Evolutionary conservation across 2,797 vertebrate species (phyloP).

Genomic region (Meda fulgida): DNA sequence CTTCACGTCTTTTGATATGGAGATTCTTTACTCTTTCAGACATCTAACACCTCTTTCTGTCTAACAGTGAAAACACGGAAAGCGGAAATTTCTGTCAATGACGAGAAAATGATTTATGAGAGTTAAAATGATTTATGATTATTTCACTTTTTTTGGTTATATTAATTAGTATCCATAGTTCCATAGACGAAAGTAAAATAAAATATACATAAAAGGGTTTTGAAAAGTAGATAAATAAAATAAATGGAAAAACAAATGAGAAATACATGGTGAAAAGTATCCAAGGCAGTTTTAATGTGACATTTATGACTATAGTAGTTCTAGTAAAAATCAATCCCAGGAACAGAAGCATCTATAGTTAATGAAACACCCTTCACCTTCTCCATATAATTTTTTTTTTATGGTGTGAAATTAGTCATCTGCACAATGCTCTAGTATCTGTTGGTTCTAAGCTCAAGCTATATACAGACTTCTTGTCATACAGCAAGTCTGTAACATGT

Average conservation of each 20-base stretch:
- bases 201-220: background rate
- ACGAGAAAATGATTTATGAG: too few relatives aligned
- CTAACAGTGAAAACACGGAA: too few relatives aligned
- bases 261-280: background rate
- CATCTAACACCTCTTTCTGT: too few relatives aligned
- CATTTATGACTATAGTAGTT: too few relatives aligned
- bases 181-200: background rate
- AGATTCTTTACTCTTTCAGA: too few relatives aligned
- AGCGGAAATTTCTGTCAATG: too few relatives aligned
- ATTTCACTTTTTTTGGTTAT: background rate
- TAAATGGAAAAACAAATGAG: background rate
- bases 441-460: background rate
- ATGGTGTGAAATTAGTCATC: background rate
- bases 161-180: background rate
- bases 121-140: background rate
- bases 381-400: background rate
- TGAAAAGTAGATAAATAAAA: background rate
- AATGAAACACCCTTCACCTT: background rate
- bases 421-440: background rate
- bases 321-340: background rate
- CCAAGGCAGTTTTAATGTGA: too few relatives aligned
- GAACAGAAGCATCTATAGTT: background rate
- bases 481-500: constrained; percentile 25
- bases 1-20: too few relatives aligned
- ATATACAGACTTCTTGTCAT: constrained; percentile 2